Evolutionary conservation across 64 coral and sea anemone species (phyloP).

Genomic region (Pocillopora verrucosa): DNA sequence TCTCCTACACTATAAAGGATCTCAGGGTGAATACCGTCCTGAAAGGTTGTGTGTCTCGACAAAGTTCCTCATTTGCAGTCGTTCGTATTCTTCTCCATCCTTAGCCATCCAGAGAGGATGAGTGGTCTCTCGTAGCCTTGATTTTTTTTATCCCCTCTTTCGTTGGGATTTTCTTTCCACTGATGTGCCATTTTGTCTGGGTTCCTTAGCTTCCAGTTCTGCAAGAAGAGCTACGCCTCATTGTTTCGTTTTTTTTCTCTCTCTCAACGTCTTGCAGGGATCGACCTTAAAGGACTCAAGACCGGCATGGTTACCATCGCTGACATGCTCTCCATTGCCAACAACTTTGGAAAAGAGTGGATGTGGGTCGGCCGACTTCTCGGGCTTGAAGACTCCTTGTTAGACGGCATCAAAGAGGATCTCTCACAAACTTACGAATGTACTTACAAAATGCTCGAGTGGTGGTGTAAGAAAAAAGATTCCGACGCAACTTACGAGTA

Average conservation of each 20-base stretch:
- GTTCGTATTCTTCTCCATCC: no score
- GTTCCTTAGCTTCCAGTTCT: no score
- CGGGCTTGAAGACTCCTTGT: not conserved
- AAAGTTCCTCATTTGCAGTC: no score
- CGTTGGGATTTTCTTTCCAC: no score
- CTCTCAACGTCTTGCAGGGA: not conserved
- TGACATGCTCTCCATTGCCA: not conserved
- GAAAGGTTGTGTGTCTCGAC: no score
- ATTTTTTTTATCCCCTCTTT: no score
- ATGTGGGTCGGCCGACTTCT: conserved; percentile 26
- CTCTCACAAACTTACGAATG: not conserved
- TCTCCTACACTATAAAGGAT: no score
- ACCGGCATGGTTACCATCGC: not conserved
- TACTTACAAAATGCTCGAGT: not conserved
- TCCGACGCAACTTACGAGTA: not conserved
- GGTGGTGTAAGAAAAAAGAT: not conserved
- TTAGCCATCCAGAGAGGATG: no score
- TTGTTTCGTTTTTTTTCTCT: not conserved
- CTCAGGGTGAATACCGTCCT: no score
- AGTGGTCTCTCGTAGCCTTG: no score
- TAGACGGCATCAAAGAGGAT: not conserved
- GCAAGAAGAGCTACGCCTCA: no score
- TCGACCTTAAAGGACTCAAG: not conserved
- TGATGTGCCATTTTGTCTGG: no score
- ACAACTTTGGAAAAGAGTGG: conserved; percentile 10